These are phyloP conservation scores for Lycaon pictus DNA, from an alignment of 2,113 vertebrate genomes.

Conservation along the genomic window DNA sequence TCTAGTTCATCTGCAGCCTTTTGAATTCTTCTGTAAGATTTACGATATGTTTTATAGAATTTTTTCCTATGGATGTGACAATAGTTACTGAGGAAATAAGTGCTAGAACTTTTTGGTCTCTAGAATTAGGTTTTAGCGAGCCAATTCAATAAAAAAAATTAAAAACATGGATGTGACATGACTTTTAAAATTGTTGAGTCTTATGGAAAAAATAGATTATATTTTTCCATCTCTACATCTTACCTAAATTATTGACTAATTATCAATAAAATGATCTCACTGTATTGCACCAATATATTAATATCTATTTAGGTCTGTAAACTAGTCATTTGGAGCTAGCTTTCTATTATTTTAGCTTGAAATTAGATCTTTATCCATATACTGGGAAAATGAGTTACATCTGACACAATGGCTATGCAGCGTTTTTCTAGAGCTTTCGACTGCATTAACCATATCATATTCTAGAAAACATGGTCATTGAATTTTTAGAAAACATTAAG, in stretches of 20 bases:
- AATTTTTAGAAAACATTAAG: background rate
- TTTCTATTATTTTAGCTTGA: background rate
- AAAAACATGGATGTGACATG: background rate
- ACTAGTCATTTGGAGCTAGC: background rate
- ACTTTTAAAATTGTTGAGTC: background rate
- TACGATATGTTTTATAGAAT: background rate
- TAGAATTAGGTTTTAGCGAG: background rate
- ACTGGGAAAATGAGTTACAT: background rate
- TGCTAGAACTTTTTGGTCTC: background rate
- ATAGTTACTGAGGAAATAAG: background rate
- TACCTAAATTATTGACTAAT: conserved; percentile 4
- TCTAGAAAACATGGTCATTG: background rate
- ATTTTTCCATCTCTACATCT: background rate
- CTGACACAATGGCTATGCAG: background rate
- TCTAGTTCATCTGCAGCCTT: background rate
- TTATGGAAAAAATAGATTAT: background rate
- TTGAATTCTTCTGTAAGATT: background rate
- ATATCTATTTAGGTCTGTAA: background rate
- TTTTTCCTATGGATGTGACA: background rate
- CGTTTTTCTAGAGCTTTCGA: background rate
- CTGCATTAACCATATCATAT: background rate
- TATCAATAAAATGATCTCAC: background rate
- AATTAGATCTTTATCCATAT: background rate
- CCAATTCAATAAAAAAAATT: background rate
- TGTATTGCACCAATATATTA: background rate